Evolutionary conservation across 2,113 vertebrate species (phyloP).

Genomic region (Symphodus melops): DNA sequence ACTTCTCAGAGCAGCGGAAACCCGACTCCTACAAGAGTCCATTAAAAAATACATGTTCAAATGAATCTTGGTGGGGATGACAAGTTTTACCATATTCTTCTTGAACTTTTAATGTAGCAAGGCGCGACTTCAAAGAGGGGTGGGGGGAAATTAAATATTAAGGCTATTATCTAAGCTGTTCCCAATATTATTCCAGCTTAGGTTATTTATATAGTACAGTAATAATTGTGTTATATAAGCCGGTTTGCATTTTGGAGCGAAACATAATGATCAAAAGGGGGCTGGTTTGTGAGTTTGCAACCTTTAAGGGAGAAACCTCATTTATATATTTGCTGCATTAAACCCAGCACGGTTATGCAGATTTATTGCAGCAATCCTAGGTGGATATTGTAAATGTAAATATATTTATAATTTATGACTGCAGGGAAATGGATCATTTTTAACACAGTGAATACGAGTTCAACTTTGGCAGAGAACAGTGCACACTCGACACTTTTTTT

Average conservation of each 20-base stretch:
- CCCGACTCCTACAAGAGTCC: constrained; percentile 57
- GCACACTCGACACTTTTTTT: constrained; percentile 36
- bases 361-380: constrained; percentile 58
- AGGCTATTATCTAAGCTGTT: constrained; percentile 77
- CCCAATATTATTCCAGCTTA: constrained; percentile 69
- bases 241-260: constrained; percentile 42
- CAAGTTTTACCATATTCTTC: constrained; percentile 74
- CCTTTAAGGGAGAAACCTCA: constrained; percentile 61
- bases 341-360: constrained; percentile 59
- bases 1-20: constrained; percentile 52
- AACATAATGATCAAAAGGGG: constrained; percentile 47
- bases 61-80: constrained; percentile 71
- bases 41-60: constrained; percentile 80
- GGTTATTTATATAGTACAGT: constrained; percentile 70
- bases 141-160: constrained; percentile 73
- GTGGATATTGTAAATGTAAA: constrained; percentile 69
- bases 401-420: constrained; percentile 69
- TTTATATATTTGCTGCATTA: constrained; percentile 67
- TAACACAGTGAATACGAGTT: constrained; percentile 23
- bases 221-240: constrained; percentile 68
- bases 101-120: constrained; percentile 74
- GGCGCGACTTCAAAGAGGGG: constrained; percentile 71
- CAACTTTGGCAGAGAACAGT: constrained; percentile 38
- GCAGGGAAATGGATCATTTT: constrained; percentile 61
- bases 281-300: constrained; percentile 54